Percentiles rank a stretch among this genome's conserved stretches.
These are phyloP conservation scores for Anisognathus igniventris DNA, from an alignment of 2,797 vertebrate species.

Conservation along the genomic window DNA sequence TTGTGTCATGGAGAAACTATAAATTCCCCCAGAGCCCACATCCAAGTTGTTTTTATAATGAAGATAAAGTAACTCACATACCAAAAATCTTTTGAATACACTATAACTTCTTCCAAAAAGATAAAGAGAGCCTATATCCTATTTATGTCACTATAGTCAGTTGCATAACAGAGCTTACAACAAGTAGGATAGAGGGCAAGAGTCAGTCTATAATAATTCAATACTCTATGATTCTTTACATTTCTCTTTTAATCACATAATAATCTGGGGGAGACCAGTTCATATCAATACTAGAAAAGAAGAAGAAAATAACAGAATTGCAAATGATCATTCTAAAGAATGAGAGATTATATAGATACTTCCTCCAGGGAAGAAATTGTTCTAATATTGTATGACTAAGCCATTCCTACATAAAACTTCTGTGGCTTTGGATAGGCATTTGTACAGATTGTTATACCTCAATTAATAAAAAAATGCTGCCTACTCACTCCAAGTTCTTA, in stretches of 20 bases:
- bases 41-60: slow-evolving; percentile 68
- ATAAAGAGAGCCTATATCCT: slow-evolving; percentile 65
- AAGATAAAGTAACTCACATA: slow-evolving; percentile 76
- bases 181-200: slow-evolving; percentile 46
- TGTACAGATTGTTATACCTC: neutral
- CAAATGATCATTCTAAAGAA: slow-evolving; percentile 24
- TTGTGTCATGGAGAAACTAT: slow-evolving; percentile 61
- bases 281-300: slow-evolving; percentile 53
- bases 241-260: slow-evolving; percentile 54
- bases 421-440: neutral
- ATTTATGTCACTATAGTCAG: slow-evolving; percentile 51
- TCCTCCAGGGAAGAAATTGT: neutral
- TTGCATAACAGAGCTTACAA: slow-evolving; percentile 66
- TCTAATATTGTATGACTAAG: slow-evolving; percentile 26
- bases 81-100: slow-evolving; percentile 68
- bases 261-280: slow-evolving; percentile 33
- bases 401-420: slow-evolving; percentile 33
- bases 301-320: neutral
- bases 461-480: neutral
- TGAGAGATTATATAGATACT: slow-evolving; percentile 23
- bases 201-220: slow-evolving; percentile 51
- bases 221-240: slow-evolving; percentile 28
- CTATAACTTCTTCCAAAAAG: slow-evolving; percentile 70
- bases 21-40: slow-evolving; percentile 62
- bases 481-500: neutral